Evolutionary conservation across 2,888 invertebrate genomes (phyloP), one percentile per base, ranked within the genome.

Genomic region (Calameuta idolon): DNA sequence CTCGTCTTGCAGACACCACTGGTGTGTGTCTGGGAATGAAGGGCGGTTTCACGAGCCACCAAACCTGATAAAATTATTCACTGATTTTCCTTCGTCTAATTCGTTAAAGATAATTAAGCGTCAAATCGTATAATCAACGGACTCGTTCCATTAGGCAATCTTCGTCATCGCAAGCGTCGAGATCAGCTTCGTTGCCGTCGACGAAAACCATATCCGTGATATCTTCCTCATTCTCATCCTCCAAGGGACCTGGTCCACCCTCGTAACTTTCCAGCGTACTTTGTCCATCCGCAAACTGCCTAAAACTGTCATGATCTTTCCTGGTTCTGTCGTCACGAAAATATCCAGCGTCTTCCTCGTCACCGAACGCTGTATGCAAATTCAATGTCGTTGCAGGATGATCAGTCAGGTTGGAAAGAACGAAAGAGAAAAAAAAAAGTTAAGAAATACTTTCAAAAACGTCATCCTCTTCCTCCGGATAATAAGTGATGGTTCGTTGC

Each of bases 111-210:
- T 55, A 15, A 23, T 55, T 55, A 23, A 55, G 55, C 9, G 15
- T 15, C 40, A 9, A 0, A 33, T 33, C 3, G 3, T 9, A 23
- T 55, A 55, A 55, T 23, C 69, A 73, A 75, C 77, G 9, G 73
- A 85, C 85, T 37, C 83, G 80, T 78, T 84, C 82, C 75, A 85
- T 76, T 31, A 84, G 75, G 23, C 76, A 75, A 31, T 83, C 81
- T 76, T 84, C 83, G 77, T 84, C 80, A 34, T 82, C 81, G 79
- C 83, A 83, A 73, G 31, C 37, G 4, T 79, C 76, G 30, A 81
- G 78, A 81, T 84, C 84, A 12, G 69, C 76, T 33, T 84, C 82
- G 71, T 81, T 84, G 23, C 85, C 84, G 35, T 84, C 84, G 4
- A 83, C 82, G 30, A 85, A 80, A 37, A 85, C 74, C 55, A 81